Percentiles rank a stretch among this genome's conserved stretches.
Conservation (phyloP, 2,888 invertebrate species). For the Cantharis rustica region DNA sequence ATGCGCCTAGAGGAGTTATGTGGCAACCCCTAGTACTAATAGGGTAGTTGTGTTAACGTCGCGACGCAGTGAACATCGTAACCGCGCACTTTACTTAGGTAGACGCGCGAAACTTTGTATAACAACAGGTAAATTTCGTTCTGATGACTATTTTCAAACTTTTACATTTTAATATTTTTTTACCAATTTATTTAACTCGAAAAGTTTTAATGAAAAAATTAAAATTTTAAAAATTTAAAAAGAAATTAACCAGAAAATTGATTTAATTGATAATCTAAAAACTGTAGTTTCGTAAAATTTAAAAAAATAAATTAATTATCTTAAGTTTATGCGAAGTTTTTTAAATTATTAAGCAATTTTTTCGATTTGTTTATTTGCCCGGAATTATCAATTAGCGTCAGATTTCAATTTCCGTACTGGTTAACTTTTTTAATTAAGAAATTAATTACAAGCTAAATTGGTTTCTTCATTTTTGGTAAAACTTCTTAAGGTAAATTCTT, state of each 20-base stretch:
- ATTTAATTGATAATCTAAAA: background rate
- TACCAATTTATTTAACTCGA: background rate
- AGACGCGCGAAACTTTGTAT: slow-evolving; percentile 13
- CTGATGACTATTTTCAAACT: slow-evolving; percentile 2
- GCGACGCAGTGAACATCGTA: slow-evolving; percentile 34
- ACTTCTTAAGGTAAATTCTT: background rate
- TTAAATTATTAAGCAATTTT: background rate
- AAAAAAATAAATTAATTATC: background rate
- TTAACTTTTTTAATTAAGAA: background rate
- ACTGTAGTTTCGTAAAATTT: background rate
- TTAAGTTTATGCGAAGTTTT: background rate
- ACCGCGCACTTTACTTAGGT: slow-evolving; percentile 6
- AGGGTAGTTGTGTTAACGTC: slow-evolving; percentile 35
- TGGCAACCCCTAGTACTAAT: slow-evolving; percentile 28
- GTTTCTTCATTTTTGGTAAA: background rate
- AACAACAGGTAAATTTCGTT: slow-evolving; percentile 26
- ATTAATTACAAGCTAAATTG: background rate
- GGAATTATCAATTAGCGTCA: background rate
- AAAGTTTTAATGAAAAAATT: background rate
- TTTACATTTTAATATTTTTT: background rate
- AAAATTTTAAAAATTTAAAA: background rate
- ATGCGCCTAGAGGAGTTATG: slow-evolving; percentile 24
- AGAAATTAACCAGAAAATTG: slow-evolving; percentile 17
- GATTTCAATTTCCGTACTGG: background rate
- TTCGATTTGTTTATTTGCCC: background rate